A percentile compares a stretch with the other conserved stretches of the same genome.
Conservation (phyloP, 1,140 invertebrate genomes). For the Drosophila kepulauana region DNA sequence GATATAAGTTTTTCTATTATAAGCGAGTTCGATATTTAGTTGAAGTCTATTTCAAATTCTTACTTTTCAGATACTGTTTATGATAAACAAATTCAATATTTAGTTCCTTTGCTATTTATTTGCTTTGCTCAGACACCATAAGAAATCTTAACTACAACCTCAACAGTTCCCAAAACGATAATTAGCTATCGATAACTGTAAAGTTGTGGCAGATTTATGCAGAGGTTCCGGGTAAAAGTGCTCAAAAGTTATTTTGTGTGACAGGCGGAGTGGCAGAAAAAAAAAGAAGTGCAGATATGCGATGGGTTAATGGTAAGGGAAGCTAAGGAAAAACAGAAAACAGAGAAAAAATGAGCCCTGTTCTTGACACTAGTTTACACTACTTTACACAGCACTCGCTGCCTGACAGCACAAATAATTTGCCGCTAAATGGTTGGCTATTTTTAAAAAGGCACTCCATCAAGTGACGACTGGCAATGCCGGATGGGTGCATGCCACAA, state of each 20-base stretch:
- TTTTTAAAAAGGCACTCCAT: conserved; percentile 53
- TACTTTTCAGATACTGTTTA: no score
- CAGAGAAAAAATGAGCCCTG: conserved; percentile 9
- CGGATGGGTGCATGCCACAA: conserved; percentile 46
- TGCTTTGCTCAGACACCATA: neutral
- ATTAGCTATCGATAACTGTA: conserved; percentile 2
- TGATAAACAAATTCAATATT: no score
- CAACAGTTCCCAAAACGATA: neutral
- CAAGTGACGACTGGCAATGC: conserved; percentile 29
- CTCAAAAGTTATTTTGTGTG: neutral
- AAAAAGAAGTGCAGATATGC: neutral
- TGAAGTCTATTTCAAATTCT: no score
- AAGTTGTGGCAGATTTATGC: neutral
- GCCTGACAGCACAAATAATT: conserved; percentile 52
- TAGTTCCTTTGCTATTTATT: no score
- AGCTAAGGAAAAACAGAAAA: neutral
- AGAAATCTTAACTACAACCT: neutral
- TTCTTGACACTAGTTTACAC: conserved; percentile 36
- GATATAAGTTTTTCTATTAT: no score
- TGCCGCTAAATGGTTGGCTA: conserved; percentile 54
- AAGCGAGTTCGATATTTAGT: no score
- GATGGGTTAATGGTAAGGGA: neutral
- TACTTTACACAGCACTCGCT: conserved; percentile 47
- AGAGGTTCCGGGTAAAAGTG: neutral
- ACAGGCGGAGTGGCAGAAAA: neutral